These are phyloP conservation scores for Nylanderia fulva DNA, from an alignment of 1,140 invertebrate genomes.

Conservation along the genomic window DNA sequence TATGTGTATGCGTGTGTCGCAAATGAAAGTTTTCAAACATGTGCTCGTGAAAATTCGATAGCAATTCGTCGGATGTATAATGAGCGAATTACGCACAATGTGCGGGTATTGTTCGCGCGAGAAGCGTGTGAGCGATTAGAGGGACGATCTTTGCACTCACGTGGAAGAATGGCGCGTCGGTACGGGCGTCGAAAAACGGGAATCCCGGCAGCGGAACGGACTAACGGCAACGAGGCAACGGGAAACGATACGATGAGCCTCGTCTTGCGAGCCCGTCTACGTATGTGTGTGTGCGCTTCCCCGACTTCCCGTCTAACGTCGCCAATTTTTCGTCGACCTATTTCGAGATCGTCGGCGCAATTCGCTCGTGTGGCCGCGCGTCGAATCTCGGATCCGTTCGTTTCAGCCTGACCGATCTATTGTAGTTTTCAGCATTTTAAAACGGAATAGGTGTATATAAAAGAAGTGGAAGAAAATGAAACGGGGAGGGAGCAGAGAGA, in stretches of 20 bases:
- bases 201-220: constrained; percentile 27
- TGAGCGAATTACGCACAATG: background rate
- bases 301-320: background rate
- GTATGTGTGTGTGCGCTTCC: background rate
- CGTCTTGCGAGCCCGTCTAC: background rate
- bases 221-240: constrained; percentile 41
- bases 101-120: background rate
- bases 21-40: background rate
- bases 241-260: constrained; percentile 39
- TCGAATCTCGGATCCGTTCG: no score
- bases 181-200: constrained; percentile 25
- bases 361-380: constrained; percentile 28
- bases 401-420: no score
- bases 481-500: no score
- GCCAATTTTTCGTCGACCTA: constrained; percentile 33
- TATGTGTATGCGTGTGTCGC: background rate
- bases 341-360: constrained; percentile 34
- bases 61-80: background rate
- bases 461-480: background rate
- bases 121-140: background rate
- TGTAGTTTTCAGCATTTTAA: no score
- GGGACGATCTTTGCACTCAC: constrained; percentile 27
- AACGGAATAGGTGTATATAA: background rate
- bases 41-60: background rate
- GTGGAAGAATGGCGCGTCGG: constrained; percentile 1